phyloP scores from a whole-genome alignment of 2,888 invertebrate genomes.

The Eremobia ochroleuca region DNA sequence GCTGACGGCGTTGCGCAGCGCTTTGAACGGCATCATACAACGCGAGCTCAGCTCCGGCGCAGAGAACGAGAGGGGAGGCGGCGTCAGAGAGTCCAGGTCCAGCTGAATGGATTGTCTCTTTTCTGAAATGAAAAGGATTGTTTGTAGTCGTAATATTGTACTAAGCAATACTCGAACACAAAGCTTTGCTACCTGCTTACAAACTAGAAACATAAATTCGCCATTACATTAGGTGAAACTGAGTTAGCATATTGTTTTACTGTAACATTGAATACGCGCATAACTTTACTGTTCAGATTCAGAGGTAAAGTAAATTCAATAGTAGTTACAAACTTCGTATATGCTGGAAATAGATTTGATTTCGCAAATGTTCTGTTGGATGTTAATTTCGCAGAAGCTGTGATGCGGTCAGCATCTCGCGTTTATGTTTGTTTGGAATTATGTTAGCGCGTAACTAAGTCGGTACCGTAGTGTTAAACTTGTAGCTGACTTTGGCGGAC shows the following conservation, averaged over 20 bases:
- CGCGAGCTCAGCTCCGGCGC: slow-evolving; percentile 94
- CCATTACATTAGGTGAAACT: slow-evolving; percentile 13
- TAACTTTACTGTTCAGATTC: slow-evolving; percentile 15
- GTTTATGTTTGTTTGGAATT: slow-evolving; percentile 64
- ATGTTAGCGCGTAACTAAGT: slow-evolving; percentile 63
- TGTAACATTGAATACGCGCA: slow-evolving; percentile 1
- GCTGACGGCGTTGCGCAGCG: slow-evolving; percentile 94
- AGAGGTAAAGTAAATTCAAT: slow-evolving; percentile 30
- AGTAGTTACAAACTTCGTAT: slow-evolving; percentile 38
- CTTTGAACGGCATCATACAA: slow-evolving; percentile 89
- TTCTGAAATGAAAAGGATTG: slow-evolving; percentile 70
- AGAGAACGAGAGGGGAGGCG: slow-evolving; percentile 95
- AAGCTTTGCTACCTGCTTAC: not conserved
- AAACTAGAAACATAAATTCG: slow-evolving; percentile 29
- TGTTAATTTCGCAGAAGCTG: slow-evolving; percentile 72
- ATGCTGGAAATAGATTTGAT: slow-evolving; percentile 60
- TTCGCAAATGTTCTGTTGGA: slow-evolving; percentile 65
- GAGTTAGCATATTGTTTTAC: slow-evolving; percentile 5
- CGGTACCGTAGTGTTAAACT: slow-evolving; percentile 65
- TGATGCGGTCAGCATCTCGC: slow-evolving; percentile 64
- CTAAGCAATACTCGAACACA: not conserved
- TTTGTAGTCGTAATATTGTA: slow-evolving; percentile 17
- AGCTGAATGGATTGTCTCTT: slow-evolving; percentile 92
- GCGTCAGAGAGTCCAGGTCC: slow-evolving; percentile 92
- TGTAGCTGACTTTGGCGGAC: slow-evolving; percentile 64